Conservation (phyloP, 2,888 invertebrate genomes). For the Macaria liturata region DNA sequence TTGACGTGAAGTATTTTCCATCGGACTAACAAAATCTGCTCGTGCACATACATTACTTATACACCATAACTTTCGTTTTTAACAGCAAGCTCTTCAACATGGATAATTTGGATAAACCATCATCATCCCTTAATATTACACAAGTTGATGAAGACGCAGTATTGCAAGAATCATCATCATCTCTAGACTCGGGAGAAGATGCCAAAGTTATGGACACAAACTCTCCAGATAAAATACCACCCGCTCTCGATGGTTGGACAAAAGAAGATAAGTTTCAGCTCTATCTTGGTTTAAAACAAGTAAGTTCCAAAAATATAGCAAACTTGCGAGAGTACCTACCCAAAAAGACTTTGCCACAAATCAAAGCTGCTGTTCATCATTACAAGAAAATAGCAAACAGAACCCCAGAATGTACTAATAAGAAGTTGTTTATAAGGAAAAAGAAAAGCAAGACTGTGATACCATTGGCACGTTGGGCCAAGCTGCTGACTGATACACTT, state of each 20-base stretch:
- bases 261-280: slow-evolving; percentile 60
- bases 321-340: slow-evolving; percentile 43
- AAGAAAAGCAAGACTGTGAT: slow-evolving; percentile 28
- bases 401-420: slow-evolving; percentile 30
- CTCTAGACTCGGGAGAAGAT: too few relatives aligned
- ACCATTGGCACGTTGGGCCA: slow-evolving; percentile 63
- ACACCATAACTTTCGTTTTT: too few relatives aligned
- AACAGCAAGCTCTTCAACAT: too few relatives aligned
- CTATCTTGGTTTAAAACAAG: slow-evolving; percentile 48
- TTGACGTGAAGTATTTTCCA: too few relatives aligned
- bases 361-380: slow-evolving; percentile 49
- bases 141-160: too few relatives aligned
- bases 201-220: too few relatives aligned
- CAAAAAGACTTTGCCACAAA: slow-evolving; percentile 50
- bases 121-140: too few relatives aligned
- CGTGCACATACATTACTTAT: too few relatives aligned
- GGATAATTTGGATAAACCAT: too few relatives aligned
- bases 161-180: too few relatives aligned
- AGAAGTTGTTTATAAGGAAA: slow-evolving; percentile 26
- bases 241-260: slow-evolving; percentile 51
- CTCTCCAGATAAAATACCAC: too few relatives aligned
- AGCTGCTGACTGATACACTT: slow-evolving; percentile 53
- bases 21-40: too few relatives aligned
- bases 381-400: slow-evolving; percentile 46
- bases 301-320: slow-evolving; percentile 45